Evolutionary conservation across 2,113 vertebrate species (phyloP).

Genomic region (Paracanthobrama guichenoti): DNA sequence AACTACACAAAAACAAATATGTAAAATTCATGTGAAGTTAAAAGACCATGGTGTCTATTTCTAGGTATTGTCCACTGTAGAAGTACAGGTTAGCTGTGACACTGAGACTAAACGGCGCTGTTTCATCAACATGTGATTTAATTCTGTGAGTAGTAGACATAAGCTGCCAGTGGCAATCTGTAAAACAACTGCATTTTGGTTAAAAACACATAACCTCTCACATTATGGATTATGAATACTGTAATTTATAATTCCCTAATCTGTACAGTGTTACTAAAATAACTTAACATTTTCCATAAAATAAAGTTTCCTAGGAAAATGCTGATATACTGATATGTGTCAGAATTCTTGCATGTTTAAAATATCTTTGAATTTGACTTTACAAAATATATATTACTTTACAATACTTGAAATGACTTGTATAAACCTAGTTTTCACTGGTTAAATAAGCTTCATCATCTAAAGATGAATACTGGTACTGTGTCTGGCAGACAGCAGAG

Average conservation of each 20-base stretch:
- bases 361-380: constrained; percentile 39
- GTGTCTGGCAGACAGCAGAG: neutral
- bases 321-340: neutral
- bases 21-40: constrained; percentile 32
- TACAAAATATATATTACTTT: constrained; percentile 44
- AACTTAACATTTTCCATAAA: constrained; percentile 9
- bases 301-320: constrained; percentile 32
- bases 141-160: neutral
- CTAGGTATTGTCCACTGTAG: neutral
- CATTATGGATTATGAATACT: neutral
- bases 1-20: constrained; percentile 29
- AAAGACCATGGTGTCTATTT: constrained; percentile 30
- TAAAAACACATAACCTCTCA: neutral
- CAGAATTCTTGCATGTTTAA: constrained; percentile 34
- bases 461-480: neutral
- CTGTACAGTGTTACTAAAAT: constrained; percentile 9
- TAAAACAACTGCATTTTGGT: constrained; percentile 7
- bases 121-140: neutral
- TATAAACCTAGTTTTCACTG: neutral
- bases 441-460: neutral
- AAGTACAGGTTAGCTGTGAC: constrained; percentile 6
- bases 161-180: constrained; percentile 19
- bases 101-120: neutral
- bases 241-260: neutral
- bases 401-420: constrained; percentile 1